phyloP scores from a whole-genome alignment of 2,888 invertebrate genomes.

The Cheilosia urbana region DNA sequence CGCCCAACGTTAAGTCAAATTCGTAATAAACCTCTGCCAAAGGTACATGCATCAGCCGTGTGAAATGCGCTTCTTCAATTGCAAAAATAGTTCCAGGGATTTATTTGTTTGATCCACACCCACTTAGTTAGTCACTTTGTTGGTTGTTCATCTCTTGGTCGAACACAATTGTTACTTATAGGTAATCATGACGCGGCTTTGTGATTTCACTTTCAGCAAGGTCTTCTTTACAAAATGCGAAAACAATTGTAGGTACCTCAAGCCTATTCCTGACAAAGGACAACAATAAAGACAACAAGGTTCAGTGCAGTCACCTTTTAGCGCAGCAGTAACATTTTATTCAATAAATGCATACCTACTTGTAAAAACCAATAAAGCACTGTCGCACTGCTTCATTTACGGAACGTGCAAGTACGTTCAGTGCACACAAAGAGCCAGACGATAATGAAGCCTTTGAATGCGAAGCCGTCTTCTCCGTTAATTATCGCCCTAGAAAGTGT shows the following conservation, averaged over 20 bases:
- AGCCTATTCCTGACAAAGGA: conserved; percentile 21
- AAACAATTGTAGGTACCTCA: neutral
- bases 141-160: too few species aligned
- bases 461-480: conserved; percentile 25
- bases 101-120: too few species aligned
- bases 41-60: too few species aligned
- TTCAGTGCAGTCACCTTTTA: conserved; percentile 1
- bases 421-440: conserved; percentile 6
- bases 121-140: too few species aligned
- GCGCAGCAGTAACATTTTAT: conserved; percentile 18
- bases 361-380: conserved; percentile 27
- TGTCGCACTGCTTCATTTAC: conserved; percentile 13
- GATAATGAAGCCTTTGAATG: conserved; percentile 36
- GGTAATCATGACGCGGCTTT: too few species aligned
- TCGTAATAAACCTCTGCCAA: too few species aligned
- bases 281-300: conserved; percentile 21
- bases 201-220: too few species aligned
- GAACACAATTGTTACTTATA: too few species aligned
- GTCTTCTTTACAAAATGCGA: too few species aligned
- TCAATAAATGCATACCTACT: conserved; percentile 4
- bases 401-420: conserved; percentile 22
- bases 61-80: too few species aligned
- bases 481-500: conserved; percentile 47
- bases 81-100: too few species aligned
- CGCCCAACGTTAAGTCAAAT: too few species aligned